A percentile compares a stretch with the other conserved stretches of the same genome.
Evolutionary conservation across 1,140 invertebrate species (phyloP).

Genomic region (Microplitis mediator): DNA sequence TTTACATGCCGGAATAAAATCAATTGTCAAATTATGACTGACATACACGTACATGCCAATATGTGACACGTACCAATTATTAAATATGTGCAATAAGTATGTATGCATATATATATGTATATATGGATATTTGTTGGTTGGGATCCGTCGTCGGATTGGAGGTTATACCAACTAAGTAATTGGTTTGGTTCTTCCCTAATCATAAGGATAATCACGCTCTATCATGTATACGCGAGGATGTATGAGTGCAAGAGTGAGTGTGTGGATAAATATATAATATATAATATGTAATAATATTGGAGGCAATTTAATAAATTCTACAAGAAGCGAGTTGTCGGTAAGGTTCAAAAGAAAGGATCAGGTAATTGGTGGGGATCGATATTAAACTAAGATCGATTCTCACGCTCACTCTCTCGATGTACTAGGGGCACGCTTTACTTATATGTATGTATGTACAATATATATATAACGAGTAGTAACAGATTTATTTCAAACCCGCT

Average conservation of each 20-base stretch:
- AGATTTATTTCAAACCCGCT: too few species aligned
- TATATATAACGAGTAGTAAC: neutral
- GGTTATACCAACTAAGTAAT: neutral
- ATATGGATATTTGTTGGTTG: too few species aligned
- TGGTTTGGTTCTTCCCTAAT: neutral
- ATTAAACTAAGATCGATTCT: slow-evolving; percentile 31
- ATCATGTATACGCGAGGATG: neutral
- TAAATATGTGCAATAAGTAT: too few species aligned
- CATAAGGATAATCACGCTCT: neutral
- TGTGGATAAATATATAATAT: too few species aligned
- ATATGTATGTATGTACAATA: neutral
- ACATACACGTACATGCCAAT: too few species aligned
- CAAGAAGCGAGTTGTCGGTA: slow-evolving; percentile 25
- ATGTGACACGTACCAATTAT: too few species aligned
- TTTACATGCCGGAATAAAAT: too few species aligned
- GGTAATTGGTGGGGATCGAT: slow-evolving; percentile 30
- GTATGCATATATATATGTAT: too few species aligned
- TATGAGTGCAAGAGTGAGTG: neutral
- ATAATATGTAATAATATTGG: neutral
- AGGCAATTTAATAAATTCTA: slow-evolving; percentile 31
- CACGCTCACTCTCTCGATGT: slow-evolving; percentile 17
- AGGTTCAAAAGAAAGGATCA: slow-evolving; percentile 30
- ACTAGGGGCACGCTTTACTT: slow-evolving; percentile 4
- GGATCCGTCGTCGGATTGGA: neutral
- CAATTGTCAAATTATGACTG: too few species aligned